Base-by-base conservation (phyloP, 2,888 invertebrate species). In the Aquatica leii region DNA sequence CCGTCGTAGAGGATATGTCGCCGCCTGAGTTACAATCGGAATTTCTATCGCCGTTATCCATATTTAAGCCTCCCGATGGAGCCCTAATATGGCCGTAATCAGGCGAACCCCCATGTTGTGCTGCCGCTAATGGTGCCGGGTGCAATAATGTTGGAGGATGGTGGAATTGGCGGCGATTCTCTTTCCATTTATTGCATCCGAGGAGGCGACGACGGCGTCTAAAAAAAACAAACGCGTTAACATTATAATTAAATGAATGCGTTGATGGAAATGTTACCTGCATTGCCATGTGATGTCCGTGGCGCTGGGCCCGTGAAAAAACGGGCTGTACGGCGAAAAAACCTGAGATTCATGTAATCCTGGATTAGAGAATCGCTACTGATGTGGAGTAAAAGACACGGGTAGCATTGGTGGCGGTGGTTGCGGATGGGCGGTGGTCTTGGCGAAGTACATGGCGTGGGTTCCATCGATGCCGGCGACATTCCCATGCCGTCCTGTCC, bases 341-440 rank as follows among this genome's bases (percentile, higher is more conserved):
- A 95, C 93, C 84, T 95, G 94, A 81, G 94, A 94, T 86, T 95
- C 94, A 85, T 96, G 95, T 74, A 97, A 87, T 79, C 95, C 93
- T 62, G 97, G 97, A 83, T 97, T 97, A 65, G 97, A n/a, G 94
- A 81, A 97, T 97, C 80, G 97, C 97, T 78, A 97, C 97, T 67
- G 95, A 94, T 65, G 97, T 97, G 72, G 97, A 96, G n/a, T 81
- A n/a, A 97, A 86, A 76, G 94, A 93, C 71, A 91, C 91, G 72
- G 92, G 92, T 84, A 95, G 87, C 85, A 95, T 93, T 61, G 94
- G 92, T 56, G 92, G 92, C 74, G 87, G 88, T 76, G 87, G 83
- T 75, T 89, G 88, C 81, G 90, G 90, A 81, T 90, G 88, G 93
- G 88, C 69, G 92, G 91, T 56, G 80, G 79, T 66, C 81, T 71